These are phyloP conservation scores for Terrapene triunguis DNA, from an alignment of 2,113 vertebrate genomes.

Conservation along the genomic window DNA sequence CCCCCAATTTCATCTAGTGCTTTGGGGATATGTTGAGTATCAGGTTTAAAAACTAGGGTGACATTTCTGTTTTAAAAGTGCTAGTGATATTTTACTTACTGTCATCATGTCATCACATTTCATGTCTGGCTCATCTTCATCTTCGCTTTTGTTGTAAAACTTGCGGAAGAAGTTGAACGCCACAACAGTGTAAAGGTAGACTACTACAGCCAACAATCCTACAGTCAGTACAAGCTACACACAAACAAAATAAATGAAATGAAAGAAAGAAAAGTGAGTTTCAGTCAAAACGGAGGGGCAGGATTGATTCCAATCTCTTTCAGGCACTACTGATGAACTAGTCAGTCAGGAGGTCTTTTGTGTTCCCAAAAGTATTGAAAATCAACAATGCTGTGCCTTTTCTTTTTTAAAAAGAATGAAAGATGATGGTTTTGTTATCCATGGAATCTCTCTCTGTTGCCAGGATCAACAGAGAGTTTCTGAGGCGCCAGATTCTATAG, in stretches of 20 bases:
- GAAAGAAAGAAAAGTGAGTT: not conserved
- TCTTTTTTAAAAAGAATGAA: not conserved
- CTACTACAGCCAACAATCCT: constrained; percentile 95
- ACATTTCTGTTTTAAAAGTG: not conserved
- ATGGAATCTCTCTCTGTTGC: not conserved
- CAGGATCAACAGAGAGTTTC: not conserved
- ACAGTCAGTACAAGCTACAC: constrained; percentile 93
- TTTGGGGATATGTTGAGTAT: not conserved
- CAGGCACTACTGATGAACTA: not conserved
- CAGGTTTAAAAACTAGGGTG: not conserved
- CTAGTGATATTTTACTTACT: constrained; percentile 76
- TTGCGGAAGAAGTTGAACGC: constrained; percentile 99
- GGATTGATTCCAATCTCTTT: not conserved
- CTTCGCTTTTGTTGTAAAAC: constrained; percentile 98
- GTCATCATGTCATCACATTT: constrained; percentile 99
- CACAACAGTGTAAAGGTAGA: constrained; percentile 98
- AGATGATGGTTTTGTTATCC: accelerated
- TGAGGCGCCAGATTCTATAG: not conserved
- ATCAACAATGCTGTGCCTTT: not conserved
- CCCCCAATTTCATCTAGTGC: not conserved
- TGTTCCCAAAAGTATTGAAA: not conserved
- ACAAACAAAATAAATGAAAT: not conserved
- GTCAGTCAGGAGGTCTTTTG: not conserved
- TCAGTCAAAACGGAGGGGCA: not conserved
- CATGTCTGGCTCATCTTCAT: constrained; percentile 97